Evolutionary conservation across 2,797 vertebrate species (phyloP), one percentile per base, ranked within the genome.

Genomic region (Lepilemur septentrionalis): DNA sequence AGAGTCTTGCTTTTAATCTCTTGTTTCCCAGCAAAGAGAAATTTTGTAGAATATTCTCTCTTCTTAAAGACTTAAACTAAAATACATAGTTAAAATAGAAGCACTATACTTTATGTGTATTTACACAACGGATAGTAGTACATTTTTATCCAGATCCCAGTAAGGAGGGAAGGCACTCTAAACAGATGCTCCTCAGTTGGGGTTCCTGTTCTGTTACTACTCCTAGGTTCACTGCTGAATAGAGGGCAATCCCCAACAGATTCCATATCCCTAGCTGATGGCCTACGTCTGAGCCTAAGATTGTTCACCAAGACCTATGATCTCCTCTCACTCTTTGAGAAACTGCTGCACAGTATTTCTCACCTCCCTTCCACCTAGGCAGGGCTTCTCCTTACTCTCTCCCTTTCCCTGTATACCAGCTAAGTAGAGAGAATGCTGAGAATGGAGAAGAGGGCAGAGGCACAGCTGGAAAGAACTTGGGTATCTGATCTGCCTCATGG

Each of bases 21-120:
- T 92, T 97, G 67, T 96, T 97, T 97, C 57, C 89, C 50, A 85
- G 95, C 61, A 90, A 95, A 97, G 55, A 93, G n/a, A 95, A 97
- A 97, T 92, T 93, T 91, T 96, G 22, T 83, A 93, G 85, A 95
- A 89, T 97, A 38, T 52, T 92, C 46, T 88, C 52, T 94, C 52
- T 94, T 93, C 79, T 79, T 94, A 95, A 96, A 91, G 22, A 73
- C 38, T 76, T 93, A 91, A 95, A 79, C 63, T 96, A 69, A 96
- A 95, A 94, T 72, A 72, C 32, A 89, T 52, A 48, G 32, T 89
- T 92, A 82, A 96, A 95, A 91, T 10, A 46, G 4, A 89, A 38
- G 83, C 61, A 69, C 14, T 73, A 57, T 52, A 57, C 15, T n/a
- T 94, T 65, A 67, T 52, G 38, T 61, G 79, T 67, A 94, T 89